Evolutionary conservation across 2,113 vertebrate genomes (phyloP).

Genomic region (Pandion haliaetus): DNA sequence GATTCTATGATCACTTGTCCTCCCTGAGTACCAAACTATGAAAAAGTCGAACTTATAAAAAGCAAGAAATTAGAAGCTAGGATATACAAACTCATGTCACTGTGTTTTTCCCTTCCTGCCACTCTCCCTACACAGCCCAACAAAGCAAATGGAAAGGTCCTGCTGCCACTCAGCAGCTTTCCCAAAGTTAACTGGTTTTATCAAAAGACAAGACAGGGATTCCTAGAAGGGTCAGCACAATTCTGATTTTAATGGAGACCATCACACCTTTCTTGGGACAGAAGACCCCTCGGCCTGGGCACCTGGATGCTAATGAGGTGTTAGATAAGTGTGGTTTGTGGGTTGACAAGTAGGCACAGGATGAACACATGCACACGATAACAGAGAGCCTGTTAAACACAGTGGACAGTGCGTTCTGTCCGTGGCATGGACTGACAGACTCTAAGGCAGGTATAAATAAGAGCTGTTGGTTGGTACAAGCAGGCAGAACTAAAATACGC

Average conservation of each 20-base stretch:
- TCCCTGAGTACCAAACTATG: not conserved
- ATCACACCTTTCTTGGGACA: not conserved
- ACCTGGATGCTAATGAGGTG: not conserved
- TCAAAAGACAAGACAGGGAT: not conserved
- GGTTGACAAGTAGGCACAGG: not conserved
- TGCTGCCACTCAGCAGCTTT: not conserved
- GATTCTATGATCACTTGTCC: not conserved
- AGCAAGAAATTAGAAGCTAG: not conserved
- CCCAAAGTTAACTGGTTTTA: not conserved
- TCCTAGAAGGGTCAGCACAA: not conserved
- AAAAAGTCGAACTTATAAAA: not conserved
- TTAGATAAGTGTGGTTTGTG: not conserved
- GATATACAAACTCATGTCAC: not conserved
- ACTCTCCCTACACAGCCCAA: not conserved
- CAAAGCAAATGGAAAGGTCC: not conserved
- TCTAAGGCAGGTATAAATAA: not conserved
- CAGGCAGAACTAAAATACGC: not conserved
- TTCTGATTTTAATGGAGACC: not conserved
- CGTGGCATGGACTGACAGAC: not conserved
- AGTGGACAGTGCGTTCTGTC: rapidly evolving
- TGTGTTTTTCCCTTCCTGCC: not conserved
- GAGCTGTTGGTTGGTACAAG: not conserved
- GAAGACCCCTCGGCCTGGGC: not conserved
- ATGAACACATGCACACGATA: not conserved
- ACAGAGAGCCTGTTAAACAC: not conserved